A percentile compares a stretch with the other conserved stretches of the same genome.
Evolutionary conservation across 2,113 vertebrate genomes (phyloP).

Genomic region (Zootoca vivipara): DNA sequence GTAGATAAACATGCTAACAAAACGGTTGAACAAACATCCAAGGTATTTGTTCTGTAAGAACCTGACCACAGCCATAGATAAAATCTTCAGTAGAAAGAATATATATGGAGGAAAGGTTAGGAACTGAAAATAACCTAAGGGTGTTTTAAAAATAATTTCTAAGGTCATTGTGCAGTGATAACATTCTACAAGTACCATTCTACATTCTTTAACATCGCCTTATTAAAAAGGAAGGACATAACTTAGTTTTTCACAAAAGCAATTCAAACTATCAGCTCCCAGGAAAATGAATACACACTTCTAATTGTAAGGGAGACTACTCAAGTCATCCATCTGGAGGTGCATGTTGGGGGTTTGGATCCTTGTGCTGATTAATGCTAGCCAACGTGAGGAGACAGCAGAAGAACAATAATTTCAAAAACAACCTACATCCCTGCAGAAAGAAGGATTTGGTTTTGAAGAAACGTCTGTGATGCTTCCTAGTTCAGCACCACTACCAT

Average conservation of each 20-base stretch:
- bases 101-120: not conserved
- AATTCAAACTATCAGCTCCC: not conserved
- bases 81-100: not conserved
- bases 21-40: conserved; percentile 32
- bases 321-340: too few relatives aligned
- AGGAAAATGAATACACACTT: not conserved
- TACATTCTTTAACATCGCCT: not conserved
- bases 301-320: not conserved
- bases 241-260: not conserved
- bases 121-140: not conserved
- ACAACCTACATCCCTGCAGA: too few relatives aligned
- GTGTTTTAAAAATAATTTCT: conserved; percentile 12
- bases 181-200: not conserved
- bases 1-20: conserved; percentile 24
- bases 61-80: conserved; percentile 10
- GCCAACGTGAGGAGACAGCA: too few relatives aligned
- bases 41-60: conserved; percentile 12
- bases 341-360: too few relatives aligned
- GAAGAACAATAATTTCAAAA: too few relatives aligned
- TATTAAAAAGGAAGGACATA: not conserved
- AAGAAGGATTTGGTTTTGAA: too few relatives aligned
- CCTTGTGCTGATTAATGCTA: too few relatives aligned
- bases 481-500: too few relatives aligned
- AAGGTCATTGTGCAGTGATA: not conserved
- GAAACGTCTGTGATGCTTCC: too few relatives aligned